These are phyloP conservation scores for Ivindomyrus marchei DNA, from an alignment of 2,113 vertebrate species.

Conservation along the genomic window DNA sequence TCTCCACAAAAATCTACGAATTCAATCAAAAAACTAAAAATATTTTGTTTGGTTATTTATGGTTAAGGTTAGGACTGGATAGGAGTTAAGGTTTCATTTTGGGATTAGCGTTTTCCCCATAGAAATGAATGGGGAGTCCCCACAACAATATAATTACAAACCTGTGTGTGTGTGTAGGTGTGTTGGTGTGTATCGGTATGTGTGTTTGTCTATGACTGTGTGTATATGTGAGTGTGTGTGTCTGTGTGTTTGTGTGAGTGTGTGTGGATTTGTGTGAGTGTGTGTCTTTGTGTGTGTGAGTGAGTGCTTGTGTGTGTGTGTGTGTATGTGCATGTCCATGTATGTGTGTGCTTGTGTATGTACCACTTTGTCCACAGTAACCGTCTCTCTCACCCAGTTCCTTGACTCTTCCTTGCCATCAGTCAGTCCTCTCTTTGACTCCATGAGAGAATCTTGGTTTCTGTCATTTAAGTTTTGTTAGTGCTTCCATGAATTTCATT, in stretches of 20 bases:
- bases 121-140: too few species aligned
- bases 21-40: too few species aligned
- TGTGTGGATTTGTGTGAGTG: too few species aligned
- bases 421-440: not conserved
- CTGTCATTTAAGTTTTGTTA: not conserved
- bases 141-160: too few species aligned
- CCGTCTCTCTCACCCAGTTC: not conserved
- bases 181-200: too few species aligned
- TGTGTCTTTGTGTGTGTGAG: too few species aligned
- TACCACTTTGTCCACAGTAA: not conserved
- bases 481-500: not conserved
- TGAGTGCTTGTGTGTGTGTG: too few species aligned
- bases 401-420: not conserved
- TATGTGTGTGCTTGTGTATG: not conserved
- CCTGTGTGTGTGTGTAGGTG: not conserved
- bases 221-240: not conserved
- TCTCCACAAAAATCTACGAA: too few species aligned
- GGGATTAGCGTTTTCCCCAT: too few species aligned
- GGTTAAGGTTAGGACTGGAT: too few species aligned
- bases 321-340: not conserved
- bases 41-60: too few species aligned
- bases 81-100: too few species aligned
- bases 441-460: not conserved
- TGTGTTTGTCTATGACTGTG: not conserved
- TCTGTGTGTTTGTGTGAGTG: not conserved